Evolutionary conservation across 2,797 vertebrate genomes (phyloP), one percentile per base, ranked within the genome.

Genomic region (Nasua narica): DNA sequence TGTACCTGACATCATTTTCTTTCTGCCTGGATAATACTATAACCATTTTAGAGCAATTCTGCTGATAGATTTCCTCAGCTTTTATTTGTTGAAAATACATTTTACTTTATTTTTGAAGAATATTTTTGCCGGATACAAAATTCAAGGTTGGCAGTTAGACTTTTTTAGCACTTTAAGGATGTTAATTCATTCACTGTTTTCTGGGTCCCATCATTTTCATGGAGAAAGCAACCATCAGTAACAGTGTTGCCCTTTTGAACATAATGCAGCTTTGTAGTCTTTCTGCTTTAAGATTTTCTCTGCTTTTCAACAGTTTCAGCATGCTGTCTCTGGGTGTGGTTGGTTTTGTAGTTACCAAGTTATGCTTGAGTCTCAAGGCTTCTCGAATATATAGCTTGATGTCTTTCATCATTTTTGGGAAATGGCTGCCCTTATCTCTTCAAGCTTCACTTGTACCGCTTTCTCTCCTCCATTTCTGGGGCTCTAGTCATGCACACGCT

Each of bases 151-250:
- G 48, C 74, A 82, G 37, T 85, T 91, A 67, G n/a, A 70, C 12
- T 78, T 37, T 86, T 90, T n/a, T 19, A 91, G 60, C 43, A 92
- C 77, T 83, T 97, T 43, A 76, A 65, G 83, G 50, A 79, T 92
- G 82, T 65, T 90, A 86, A 82, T 87, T 83, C 74, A 87, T 87
- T 85, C 58, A 43, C 65, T 89, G 79, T 77, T 83, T 88, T 95
- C 88, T 89, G 67, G 93, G 14, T 81, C 65, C 62, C 50, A 48
- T 90, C 40, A 50, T 92, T 96, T 92, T 87, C 86, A 50, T 69
- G 92, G 90, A 72, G 76, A 69, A 87, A 90, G 76, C 69, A 72
- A 37, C 77, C 74, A 21, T 74, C 62, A 86, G 72, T 58, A 52
- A 50, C 46, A 91, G 21, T 43, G 83, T 91, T 94, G 60, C 46